phyloP scores from a whole-genome alignment of 2,797 vertebrate genomes.

The Phoeniculus purpureus region DNA sequence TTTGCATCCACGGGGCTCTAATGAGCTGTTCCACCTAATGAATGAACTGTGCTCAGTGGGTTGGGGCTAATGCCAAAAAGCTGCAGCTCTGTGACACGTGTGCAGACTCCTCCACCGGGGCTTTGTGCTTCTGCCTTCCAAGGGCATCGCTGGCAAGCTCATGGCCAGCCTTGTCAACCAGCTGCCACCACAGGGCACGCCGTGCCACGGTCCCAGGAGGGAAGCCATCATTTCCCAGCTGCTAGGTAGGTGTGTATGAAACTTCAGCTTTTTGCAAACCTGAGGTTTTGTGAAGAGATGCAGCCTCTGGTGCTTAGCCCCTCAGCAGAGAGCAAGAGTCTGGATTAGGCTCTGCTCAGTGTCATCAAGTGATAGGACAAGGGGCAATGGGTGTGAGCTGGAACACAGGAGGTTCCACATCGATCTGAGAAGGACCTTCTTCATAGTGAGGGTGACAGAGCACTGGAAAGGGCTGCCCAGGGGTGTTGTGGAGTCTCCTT shows the following conservation, averaged over 20 bases:
- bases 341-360: background rate
- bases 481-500: too few relatives aligned
- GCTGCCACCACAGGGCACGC: background rate
- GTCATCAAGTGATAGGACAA: too few relatives aligned
- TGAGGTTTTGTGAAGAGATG: background rate
- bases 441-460: too few relatives aligned
- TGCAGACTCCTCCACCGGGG: background rate
- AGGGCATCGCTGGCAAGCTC: fast-evolving
- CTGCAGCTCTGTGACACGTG: background rate
- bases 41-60: background rate
- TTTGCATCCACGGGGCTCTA: fast-evolving
- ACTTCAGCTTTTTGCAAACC: background rate
- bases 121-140: background rate
- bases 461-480: too few relatives aligned
- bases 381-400: too few relatives aligned
- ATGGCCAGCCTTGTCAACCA: background rate
- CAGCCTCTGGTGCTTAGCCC: background rate
- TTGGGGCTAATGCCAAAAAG: background rate
- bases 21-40: background rate
- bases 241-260: fast-evolving
- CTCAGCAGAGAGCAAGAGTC: background rate
- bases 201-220: too few relatives aligned
- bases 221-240: fast-evolving
- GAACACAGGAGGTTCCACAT: too few relatives aligned
- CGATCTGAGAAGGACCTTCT: too few relatives aligned